Evolutionary conservation across 2,888 invertebrate species (phyloP).

Genomic region (Tolmerus cingulatus): DNA sequence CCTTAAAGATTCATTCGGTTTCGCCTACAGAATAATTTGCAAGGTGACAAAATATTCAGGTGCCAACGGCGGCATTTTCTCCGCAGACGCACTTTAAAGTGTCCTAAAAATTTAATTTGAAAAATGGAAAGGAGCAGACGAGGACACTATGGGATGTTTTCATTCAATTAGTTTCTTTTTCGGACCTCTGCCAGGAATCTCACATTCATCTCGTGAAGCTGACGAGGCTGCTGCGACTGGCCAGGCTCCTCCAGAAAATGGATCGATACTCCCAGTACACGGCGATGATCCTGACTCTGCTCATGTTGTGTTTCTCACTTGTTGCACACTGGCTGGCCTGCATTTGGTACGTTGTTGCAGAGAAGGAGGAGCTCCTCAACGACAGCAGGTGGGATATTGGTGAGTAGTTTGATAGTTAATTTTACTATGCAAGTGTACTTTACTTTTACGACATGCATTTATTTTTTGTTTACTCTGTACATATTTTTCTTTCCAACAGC

Average conservation of each 20-base stretch:
- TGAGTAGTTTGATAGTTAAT: constrained; percentile 64
- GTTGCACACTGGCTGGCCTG: constrained; percentile 97
- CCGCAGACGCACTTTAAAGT: neutral
- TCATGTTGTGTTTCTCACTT: constrained; percentile 93
- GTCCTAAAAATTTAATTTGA: neutral
- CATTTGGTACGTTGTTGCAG: constrained; percentile 96
- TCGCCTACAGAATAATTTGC: neutral
- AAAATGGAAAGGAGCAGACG: neutral
- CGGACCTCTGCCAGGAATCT: constrained; percentile 68
- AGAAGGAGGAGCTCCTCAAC: constrained; percentile 78
- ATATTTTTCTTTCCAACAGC: neutral
- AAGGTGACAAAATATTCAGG: neutral
- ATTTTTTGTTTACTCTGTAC: neutral
- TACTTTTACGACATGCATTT: neutral
- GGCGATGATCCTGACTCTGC: constrained; percentile 88
- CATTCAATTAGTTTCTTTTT: neutral
- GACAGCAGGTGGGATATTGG: constrained; percentile 82
- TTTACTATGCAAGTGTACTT: neutral
- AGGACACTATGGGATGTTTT: neutral
- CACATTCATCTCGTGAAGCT: constrained; percentile 93
- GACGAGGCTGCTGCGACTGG: constrained; percentile 86
- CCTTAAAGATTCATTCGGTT: neutral
- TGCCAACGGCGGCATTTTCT: neutral
- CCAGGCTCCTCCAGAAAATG: constrained; percentile 92
- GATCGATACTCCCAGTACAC: constrained; percentile 97